Base-by-base conservation (phyloP, 1,140 invertebrate genomes). In the Ips nitidus region DNA sequence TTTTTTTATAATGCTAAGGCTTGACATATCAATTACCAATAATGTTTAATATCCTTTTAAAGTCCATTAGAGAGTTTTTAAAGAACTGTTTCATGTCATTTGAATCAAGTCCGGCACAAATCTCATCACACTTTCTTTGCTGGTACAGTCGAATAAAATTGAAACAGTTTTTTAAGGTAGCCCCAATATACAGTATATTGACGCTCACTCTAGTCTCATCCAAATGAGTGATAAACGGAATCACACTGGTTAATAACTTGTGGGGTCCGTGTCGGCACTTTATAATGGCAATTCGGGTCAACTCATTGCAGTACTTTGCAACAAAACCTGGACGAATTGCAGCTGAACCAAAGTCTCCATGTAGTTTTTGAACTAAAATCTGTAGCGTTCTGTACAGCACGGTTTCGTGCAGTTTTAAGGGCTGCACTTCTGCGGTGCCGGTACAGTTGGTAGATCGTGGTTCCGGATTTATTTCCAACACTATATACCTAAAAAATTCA, bases 151-250 rank as follows among this genome's bases (percentile, higher is more conserved):
- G 81, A 56, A 92, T 86, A 77, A 89, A 91, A 72, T 86, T 84
- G 77, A 90, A 91, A 81, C 90, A 91, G 62, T 92, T 88, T 78
- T 87, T 90, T 38, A 93, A 82, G 6, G 91, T 91, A n/a, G 90
- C 91, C 53, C 91, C 90, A 1, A 86, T 82, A 76, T 92, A 91
- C 22, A 92, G 78, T 50, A 87, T 91, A 60, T 84, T 85, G 41
- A 91, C 75, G 56, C 77, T 81, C 1, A 89, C 86, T n/a, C 82
- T 77, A 65, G 86, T 82, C 42, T 86, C 84, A 22, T 84, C 86
- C 50, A 92, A 81, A 75, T 86, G 80, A 45, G 82, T 88, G 53
- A 92, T 84, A 70, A 87, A 82, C 41, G 90, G 89, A 72, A 93
- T 78, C 65, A 83, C 81, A 74, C 87, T 88, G 1, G 88, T 82